phyloP scores from a whole-genome alignment of 2,888 invertebrate genomes.

The Trachelus stipa region DNA sequence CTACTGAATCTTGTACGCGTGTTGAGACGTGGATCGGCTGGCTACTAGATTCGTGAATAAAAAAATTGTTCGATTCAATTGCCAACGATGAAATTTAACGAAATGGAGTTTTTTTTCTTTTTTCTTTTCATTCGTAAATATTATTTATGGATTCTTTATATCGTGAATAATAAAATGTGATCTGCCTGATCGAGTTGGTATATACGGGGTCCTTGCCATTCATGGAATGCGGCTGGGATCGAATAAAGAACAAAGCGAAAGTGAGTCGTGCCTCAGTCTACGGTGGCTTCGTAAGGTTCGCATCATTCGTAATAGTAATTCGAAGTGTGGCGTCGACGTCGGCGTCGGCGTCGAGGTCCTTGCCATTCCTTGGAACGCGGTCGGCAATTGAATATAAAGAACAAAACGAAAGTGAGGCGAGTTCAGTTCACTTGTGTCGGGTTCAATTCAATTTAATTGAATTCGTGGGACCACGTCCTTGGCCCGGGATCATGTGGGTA shows the following conservation, averaged over 20 bases:
- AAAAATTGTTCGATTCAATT: background rate
- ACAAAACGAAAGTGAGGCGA: constrained; percentile 36
- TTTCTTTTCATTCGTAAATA: too few species aligned
- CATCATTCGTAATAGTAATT: background rate
- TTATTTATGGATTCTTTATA: background rate
- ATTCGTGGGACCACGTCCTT: constrained; percentile 45
- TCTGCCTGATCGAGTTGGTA: background rate
- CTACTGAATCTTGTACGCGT: background rate
- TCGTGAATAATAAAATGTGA: background rate
- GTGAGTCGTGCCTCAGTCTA: constrained; percentile 22
- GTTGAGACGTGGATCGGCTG: background rate
- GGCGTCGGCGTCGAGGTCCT: background rate
- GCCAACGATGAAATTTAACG: background rate
- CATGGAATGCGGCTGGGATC: constrained; percentile 31
- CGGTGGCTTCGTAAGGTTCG: background rate
- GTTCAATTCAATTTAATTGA: constrained; percentile 35
- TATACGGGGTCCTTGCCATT: constrained; percentile 21
- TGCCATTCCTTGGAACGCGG: constrained; percentile 2
- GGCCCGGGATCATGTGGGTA: constrained; percentile 32
- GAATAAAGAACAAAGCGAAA: constrained; percentile 37
- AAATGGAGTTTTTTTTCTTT: background rate
- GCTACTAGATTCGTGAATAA: background rate
- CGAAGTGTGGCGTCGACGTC: background rate
- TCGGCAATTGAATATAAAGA: constrained; percentile 7
- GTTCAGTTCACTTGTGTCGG: constrained; percentile 13